Conservation (phyloP, 2,113 vertebrate species). For the Collichthys lucidus region DNA sequence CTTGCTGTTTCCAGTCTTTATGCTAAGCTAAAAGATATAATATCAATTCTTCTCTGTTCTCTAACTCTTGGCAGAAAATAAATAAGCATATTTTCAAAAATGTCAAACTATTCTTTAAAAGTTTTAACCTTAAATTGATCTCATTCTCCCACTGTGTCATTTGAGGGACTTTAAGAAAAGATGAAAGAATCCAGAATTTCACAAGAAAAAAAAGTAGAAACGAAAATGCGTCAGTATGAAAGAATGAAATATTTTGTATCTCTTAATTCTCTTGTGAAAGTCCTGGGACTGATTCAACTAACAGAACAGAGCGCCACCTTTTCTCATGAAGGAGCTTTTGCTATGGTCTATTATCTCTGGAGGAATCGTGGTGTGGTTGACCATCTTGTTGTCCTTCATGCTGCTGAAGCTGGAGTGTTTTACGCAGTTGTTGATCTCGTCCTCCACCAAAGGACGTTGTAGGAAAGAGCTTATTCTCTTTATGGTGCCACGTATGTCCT, state of each 20-base stretch:
- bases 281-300: background rate
- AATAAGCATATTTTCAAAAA: no score
- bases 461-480: slow-evolving; percentile 84
- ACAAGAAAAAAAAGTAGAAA: background rate
- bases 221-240: background rate
- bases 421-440: slow-evolving; percentile 76
- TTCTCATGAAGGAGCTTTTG: slow-evolving; percentile 89
- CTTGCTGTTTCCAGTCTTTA: no score
- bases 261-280: background rate
- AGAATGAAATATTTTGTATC: background rate
- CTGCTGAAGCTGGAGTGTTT: slow-evolving; percentile 84
- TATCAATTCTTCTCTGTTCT: no score
- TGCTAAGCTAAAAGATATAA: no score
- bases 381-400: slow-evolving; percentile 89
- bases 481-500: slow-evolving; percentile 82
- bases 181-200: no score
- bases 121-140: no score
- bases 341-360: slow-evolving; percentile 87
- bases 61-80: no score
- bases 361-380: slow-evolving; percentile 85
- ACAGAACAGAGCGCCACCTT: slow-evolving; percentile 78
- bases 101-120: no score
- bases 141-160: no score
- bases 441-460: slow-evolving; percentile 73
- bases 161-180: no score